These are phyloP conservation scores for Marmota flaviventris DNA, from an alignment of 2,113 vertebrate genomes.

Conservation along the genomic window DNA sequence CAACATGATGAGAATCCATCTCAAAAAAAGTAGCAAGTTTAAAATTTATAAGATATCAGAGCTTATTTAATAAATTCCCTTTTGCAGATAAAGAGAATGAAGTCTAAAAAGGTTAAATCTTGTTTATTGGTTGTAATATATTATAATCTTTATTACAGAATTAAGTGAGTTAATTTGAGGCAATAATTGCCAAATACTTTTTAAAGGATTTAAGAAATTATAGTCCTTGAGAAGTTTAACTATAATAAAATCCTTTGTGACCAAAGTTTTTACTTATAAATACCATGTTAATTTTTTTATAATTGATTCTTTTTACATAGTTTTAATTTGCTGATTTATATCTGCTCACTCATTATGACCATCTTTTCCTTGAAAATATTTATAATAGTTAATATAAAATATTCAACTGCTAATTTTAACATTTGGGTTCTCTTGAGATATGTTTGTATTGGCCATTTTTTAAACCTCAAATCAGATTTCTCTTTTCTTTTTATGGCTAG, in stretches of 20 bases:
- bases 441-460: no score
- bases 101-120: neutral
- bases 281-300: neutral
- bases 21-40: neutral
- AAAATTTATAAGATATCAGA: neutral
- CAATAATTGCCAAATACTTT: neutral
- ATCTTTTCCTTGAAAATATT: neutral
- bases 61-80: neutral
- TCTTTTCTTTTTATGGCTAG: no score
- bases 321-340: no score
- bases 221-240: conserved; percentile 33
- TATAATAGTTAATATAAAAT: neutral
- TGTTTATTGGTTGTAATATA: neutral
- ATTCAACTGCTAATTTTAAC: no score
- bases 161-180: neutral
- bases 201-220: neutral
- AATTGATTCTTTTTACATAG: no score
- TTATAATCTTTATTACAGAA: neutral
- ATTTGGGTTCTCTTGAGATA: no score
- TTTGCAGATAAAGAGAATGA: conserved; percentile 14
- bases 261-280: conserved; percentile 4
- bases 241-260: neutral
- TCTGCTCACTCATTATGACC: no score
- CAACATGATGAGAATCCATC: neutral
- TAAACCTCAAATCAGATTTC: no score